Percentiles rank a stretch among this genome's conserved stretches.
Evolutionary conservation across 1,140 invertebrate species (phyloP).

Genomic region (Papilio glaucus): DNA sequence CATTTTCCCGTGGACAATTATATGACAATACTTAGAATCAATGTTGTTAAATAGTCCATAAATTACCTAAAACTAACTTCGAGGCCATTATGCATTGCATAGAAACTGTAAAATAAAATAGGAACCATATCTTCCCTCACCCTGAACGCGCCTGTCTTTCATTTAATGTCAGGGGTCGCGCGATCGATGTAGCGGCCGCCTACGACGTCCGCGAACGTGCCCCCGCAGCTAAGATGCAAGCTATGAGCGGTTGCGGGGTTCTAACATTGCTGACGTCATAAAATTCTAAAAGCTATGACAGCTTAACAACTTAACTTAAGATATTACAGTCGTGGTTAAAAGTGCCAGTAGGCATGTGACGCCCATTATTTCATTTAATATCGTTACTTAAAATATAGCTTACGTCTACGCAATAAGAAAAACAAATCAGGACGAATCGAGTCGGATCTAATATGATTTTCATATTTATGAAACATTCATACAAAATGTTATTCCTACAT

Average conservation of each 20-base stretch:
- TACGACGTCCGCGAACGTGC: slow-evolving; percentile 51
- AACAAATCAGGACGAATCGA: slow-evolving; percentile 1
- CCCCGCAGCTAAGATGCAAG: slow-evolving; percentile 36
- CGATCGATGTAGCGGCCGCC: slow-evolving; percentile 65
- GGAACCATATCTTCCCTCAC: slow-evolving; percentile 47
- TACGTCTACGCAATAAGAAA: too few species aligned
- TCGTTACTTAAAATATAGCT: too few species aligned
- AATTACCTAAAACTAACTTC: too few species aligned
- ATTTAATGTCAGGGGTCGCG: slow-evolving; percentile 67
- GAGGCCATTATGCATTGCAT: too few species aligned
- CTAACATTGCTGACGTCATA: slow-evolving; percentile 25
- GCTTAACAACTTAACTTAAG: too few species aligned
- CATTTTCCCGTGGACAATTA: too few species aligned
- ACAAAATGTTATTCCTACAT: neutral
- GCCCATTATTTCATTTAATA: too few species aligned
- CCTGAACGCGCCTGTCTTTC: slow-evolving; percentile 56
- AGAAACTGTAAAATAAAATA: slow-evolving; percentile 21
- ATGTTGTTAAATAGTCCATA: too few species aligned
- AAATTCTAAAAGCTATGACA: neutral
- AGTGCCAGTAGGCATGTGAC: neutral
- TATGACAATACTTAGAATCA: too few species aligned
- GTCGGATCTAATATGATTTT: neutral
- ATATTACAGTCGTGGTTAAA: too few species aligned
- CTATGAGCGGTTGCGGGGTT: slow-evolving; percentile 31
- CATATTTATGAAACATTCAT: slow-evolving; percentile 15